A percentile compares a stretch with the other conserved stretches of the same genome.
Conservation (phyloP, 1,140 invertebrate genomes). For the Tetranychus urticae region DNA sequence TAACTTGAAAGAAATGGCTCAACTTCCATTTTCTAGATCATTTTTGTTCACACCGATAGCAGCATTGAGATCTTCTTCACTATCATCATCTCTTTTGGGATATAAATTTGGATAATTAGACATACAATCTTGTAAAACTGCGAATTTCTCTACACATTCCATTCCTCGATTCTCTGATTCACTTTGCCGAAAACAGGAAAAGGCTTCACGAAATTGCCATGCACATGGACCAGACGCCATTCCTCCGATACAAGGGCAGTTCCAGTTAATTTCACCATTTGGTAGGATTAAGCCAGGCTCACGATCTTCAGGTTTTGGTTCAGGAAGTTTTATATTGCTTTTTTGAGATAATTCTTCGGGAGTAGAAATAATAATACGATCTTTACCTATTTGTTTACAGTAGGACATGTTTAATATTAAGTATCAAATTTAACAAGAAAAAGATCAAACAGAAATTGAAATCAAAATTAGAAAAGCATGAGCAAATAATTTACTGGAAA, state of each 20-base stretch:
- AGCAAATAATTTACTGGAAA: too few species aligned
- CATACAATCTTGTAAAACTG: slow-evolving; percentile 81
- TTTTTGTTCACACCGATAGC: too few species aligned
- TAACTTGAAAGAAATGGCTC: too few species aligned
- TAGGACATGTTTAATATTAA: slow-evolving; percentile 1
- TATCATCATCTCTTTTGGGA: slow-evolving; percentile 27
- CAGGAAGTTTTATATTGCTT: slow-evolving; percentile 41
- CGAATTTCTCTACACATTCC: slow-evolving; percentile 72
- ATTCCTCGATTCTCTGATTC: slow-evolving; percentile 45
- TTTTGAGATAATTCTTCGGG: slow-evolving; percentile 43
- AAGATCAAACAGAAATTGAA: too few species aligned
- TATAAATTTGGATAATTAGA: slow-evolving; percentile 62
- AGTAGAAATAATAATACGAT: slow-evolving; percentile 55
- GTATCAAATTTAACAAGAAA: too few species aligned
- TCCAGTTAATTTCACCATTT: slow-evolving; percentile 86
- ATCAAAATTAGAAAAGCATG: too few species aligned
- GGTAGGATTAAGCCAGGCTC: slow-evolving; percentile 51
- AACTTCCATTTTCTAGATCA: too few species aligned
- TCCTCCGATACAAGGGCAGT: slow-evolving; percentile 80
- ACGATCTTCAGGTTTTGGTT: slow-evolving; percentile 20
- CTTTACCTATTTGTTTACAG: slow-evolving; percentile 32
- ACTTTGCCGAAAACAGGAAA: slow-evolving; percentile 64
- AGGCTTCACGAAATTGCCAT: slow-evolving; percentile 67
- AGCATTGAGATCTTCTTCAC: too few species aligned
- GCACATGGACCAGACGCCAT: slow-evolving; percentile 89